phyloP scores from a whole-genome alignment of 2,113 vertebrate species.

The Vulpes lagopus region DNA sequence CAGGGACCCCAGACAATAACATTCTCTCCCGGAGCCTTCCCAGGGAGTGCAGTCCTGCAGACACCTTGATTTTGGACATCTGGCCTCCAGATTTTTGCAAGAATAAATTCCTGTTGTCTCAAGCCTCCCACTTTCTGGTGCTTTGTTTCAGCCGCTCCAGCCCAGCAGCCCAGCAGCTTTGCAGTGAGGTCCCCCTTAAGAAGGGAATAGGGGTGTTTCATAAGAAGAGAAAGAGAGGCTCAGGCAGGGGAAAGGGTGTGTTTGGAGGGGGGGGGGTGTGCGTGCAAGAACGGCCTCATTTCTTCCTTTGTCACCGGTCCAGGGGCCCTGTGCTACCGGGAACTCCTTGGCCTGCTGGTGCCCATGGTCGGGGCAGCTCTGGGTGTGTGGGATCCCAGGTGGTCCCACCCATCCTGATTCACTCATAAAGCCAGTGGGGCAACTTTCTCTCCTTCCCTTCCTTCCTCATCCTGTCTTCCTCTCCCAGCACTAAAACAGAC shows the following conservation, averaged over 20 bases:
- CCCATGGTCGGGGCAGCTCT: accelerated
- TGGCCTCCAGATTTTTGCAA: neutral
- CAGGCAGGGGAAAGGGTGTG: too few species aligned
- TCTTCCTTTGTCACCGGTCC: too few species aligned
- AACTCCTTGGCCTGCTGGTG: neutral
- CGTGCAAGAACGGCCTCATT: neutral
- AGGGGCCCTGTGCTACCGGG: accelerated
- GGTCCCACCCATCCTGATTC: neutral
- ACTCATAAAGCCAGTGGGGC: accelerated
- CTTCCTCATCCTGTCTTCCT: neutral
- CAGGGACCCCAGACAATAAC: neutral
- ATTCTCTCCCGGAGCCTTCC: too few species aligned
- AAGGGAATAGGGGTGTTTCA: neutral
- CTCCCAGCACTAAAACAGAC: neutral
- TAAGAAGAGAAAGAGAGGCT: neutral
- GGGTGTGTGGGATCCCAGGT: accelerated
- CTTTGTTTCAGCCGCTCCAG: neutral
- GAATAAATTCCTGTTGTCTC: too few species aligned
- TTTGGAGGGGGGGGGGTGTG: neutral
- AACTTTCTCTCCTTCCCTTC: too few species aligned
- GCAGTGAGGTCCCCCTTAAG: neutral
- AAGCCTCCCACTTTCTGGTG: neutral
- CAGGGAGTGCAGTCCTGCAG: accelerated
- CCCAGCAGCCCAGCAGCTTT: accelerated
- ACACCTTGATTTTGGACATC: neutral